Conservation (phyloP, 2,113 vertebrate species). For the Antechinus flavipes region DNA sequence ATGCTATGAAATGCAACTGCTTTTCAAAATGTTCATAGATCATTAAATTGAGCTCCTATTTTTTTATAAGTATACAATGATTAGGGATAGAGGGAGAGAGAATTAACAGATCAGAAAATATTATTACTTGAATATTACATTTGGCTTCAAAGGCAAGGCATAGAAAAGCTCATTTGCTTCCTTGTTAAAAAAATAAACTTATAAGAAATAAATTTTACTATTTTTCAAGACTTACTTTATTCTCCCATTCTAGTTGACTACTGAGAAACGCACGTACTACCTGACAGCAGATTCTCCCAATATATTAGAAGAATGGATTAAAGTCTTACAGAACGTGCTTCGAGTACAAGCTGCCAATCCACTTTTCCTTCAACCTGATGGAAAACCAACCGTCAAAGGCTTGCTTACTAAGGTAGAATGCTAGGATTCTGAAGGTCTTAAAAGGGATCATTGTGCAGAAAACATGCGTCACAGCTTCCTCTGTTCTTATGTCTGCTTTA, state of each 20-base stretch:
- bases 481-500: background rate
- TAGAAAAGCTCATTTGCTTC: background rate
- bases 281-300: conserved; percentile 98
- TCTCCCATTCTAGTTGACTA: conserved; percentile 87
- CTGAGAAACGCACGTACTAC: conserved; percentile 93
- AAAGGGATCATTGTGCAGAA: background rate
- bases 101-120: background rate
- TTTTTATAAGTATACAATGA: background rate
- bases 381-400: conserved; percentile 92
- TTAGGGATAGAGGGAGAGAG: background rate
- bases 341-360: conserved; percentile 94
- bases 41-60: background rate
- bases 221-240: conserved; percentile 22
- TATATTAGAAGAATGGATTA: conserved; percentile 97
- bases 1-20: background rate
- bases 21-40: background rate
- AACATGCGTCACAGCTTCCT: background rate
- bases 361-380: conserved; percentile 91
- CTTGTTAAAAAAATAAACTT: background rate
- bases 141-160: background rate
- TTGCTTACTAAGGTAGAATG: conserved; percentile 93
- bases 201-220: background rate
- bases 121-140: background rate
- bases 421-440: background rate
- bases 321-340: conserved; percentile 94